Evolutionary conservation across 2,113 vertebrate genomes (phyloP), one percentile per base, ranked within the genome.

Genomic region (Prolemur simus): DNA sequence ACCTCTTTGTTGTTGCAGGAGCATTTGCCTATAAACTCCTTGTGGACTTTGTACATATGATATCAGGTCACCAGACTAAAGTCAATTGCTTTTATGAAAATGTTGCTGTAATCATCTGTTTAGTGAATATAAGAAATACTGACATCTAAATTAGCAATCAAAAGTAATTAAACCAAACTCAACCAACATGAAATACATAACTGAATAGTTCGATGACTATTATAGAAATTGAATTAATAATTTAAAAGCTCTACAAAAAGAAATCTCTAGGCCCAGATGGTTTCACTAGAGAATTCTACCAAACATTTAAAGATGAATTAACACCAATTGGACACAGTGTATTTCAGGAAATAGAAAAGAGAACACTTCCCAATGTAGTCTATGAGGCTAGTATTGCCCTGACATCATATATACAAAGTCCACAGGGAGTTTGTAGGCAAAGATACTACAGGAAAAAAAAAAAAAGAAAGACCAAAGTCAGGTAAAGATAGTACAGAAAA

Each of bases 61-160:
- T 77, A 8, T 71, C 42, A 63, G 27, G 34, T 8, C 17, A 77
- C 71, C 14, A 39, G 21, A 64, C 45, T 87, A 60, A 87, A 45
- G 39, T 83, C 45, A 69, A 8, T 76, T 54, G 8, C 80, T 89
- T 88, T 89, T 84, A 89, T 82, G 52, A 18, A 95, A 89, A 92
- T 82, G 54, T 73, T 52, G 34, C 74, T 94, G 1, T 92, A 69
- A 25, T 74, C n/a, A 42, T 78, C 94, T 39, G 47, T 29, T 71
- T n/a, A 93, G 23, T 60, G 34, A 83, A 64, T 71, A 63, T 83
- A 10, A 12, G 77, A 73, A 83, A 94, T n/a, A 83, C 25, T 73
- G 25, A 73, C 29, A 66, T 76, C 54, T 74, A 74, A 89, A 74
- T 82, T 64, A 45, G 12, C 58, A 74, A 83, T 66, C 45, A 54